Evolutionary conservation across 2,797 vertebrate genomes (phyloP).

Genomic region (Miichthys miiuy): DNA sequence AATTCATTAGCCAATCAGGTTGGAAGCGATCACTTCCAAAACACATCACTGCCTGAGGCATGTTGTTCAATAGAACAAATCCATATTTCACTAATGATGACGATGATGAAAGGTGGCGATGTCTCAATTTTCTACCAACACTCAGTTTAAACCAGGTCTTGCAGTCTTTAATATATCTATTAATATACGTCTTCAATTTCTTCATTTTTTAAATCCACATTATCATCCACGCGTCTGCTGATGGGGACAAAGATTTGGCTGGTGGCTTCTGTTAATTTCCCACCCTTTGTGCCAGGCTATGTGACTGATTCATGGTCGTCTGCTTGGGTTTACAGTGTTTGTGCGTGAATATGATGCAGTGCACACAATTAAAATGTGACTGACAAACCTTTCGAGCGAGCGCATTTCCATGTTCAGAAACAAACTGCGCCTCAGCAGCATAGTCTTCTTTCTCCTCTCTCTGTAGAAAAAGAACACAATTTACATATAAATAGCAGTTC

Average conservation of each 20-base stretch:
- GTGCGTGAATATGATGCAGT: conserved; percentile 22
- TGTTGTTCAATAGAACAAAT: conserved; percentile 4
- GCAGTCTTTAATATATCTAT: neutral
- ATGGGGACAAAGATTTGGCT: conserved; percentile 27
- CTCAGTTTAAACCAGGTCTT: neutral
- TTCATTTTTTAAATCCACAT: neutral
- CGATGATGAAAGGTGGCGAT: neutral
- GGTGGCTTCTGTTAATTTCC: conserved; percentile 47
- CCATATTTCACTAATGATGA: neutral
- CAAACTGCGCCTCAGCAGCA: conserved; percentile 88
- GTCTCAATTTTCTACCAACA: neutral
- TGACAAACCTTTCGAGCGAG: conserved; percentile 87
- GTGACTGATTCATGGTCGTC: conserved; percentile 28
- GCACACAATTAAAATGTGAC: conserved; percentile 3
- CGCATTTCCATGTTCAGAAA: conserved; percentile 90
- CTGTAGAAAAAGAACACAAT: conserved; percentile 75
- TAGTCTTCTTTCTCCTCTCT: conserved; percentile 87
- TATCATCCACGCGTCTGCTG: conserved; percentile 1
- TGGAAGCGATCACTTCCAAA: neutral
- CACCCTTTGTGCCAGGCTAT: conserved; percentile 21
- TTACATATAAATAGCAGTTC: conserved; percentile 3
- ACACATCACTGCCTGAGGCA: neutral
- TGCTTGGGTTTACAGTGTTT: conserved; percentile 15
- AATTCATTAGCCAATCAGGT: conserved; percentile 14
- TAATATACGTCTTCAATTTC: neutral